Base-by-base conservation (phyloP, 2,888 invertebrate species). In the Ichneumon xanthorius region DNA sequence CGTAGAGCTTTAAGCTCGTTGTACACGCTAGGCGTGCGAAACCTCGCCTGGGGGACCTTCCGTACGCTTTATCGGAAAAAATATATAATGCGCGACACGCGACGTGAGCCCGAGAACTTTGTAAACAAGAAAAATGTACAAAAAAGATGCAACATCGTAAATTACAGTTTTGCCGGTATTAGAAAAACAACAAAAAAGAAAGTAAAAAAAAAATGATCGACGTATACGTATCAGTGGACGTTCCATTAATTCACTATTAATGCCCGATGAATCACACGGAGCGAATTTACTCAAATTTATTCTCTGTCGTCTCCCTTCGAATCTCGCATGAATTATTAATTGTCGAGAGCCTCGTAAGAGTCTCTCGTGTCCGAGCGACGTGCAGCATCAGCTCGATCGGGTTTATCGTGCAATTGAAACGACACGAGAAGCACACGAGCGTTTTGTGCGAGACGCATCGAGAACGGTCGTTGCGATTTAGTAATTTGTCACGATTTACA, bases 251-350 rank as follows among this genome's bases (percentile, higher is more conserved):
- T 67, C 19, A 40, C 22, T 45, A 68, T 68, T 45, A 45, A 45
- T 45, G 45, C 14, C 45, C 45, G 48, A 50, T 70, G 48, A 70
- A 48, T 50, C 45, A 68, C 45, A 68, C 16, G 11, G 19, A 53
- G 53, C 7, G 53, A 40, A 33, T 26, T 30, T 11, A 67, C 37
- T 55, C 84, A 86, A 88, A 88, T 89, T 89, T 87, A 88, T 88
- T 87, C 82, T 86, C 70, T 61, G 53, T 71, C 26, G 61, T 63
- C 58, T 33, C 40, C 40, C 45, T 37, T 61, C 50, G 50, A 67
- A 79, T n/a, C 53, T 40, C 14, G 26, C 71, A 73, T 91, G 87
- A 88, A 90, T 91, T 91, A 90, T 89, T 91, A 89, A 90, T 91
- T 88, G 80, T 88, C 89, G 87, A 84, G 73, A 75, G 68, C 82